A percentile compares a stretch with the other conserved stretches of the same genome.
Conservation (phyloP, 2,797 vertebrate species). For the Malacoctenus gilli region DNA sequence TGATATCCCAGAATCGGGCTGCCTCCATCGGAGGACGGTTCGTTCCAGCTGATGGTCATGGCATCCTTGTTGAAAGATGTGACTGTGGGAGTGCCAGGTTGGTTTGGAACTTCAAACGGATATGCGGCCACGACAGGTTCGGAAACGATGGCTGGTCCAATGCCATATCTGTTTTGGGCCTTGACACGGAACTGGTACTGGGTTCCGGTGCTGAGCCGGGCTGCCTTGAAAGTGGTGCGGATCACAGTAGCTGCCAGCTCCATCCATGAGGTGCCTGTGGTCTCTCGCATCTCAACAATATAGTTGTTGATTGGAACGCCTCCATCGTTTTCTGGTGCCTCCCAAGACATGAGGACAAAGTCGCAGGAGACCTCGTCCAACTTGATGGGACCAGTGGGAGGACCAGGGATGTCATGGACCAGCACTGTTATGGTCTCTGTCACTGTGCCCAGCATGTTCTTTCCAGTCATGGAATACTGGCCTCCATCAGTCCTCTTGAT, state of each 20-base stretch:
- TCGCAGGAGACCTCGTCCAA: constrained; percentile 97
- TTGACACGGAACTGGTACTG: constrained; percentile 96
- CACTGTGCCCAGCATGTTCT: constrained; percentile 92
- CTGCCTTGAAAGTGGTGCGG: constrained; percentile 96
- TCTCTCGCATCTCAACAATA: constrained; percentile 95
- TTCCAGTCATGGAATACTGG: constrained; percentile 91
- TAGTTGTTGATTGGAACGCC: constrained; percentile 98
- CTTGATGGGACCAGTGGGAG: constrained; percentile 95
- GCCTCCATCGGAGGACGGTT: constrained; percentile 93
- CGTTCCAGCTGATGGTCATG: constrained; percentile 96
- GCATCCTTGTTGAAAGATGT: constrained; percentile 92
- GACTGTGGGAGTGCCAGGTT: constrained; percentile 91
- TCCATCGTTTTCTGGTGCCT: constrained; percentile 93
- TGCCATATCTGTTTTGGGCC: constrained; percentile 97
- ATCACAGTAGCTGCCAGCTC: constrained; percentile 96
- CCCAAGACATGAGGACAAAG: constrained; percentile 94
- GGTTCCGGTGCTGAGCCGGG: constrained; percentile 89
- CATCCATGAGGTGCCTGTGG: constrained; percentile 94
- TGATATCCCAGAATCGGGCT: constrained; percentile 96
- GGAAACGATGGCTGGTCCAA: constrained; percentile 88
- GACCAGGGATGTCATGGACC: constrained; percentile 96
- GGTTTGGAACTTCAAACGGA: constrained; percentile 96
- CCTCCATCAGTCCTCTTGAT: constrained; percentile 90
- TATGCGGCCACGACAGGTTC: constrained; percentile 89
- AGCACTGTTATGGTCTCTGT: constrained; percentile 91